phyloP scores from a whole-genome alignment of 1,140 invertebrate genomes.

The Drosophila quadrilineata region DNA sequence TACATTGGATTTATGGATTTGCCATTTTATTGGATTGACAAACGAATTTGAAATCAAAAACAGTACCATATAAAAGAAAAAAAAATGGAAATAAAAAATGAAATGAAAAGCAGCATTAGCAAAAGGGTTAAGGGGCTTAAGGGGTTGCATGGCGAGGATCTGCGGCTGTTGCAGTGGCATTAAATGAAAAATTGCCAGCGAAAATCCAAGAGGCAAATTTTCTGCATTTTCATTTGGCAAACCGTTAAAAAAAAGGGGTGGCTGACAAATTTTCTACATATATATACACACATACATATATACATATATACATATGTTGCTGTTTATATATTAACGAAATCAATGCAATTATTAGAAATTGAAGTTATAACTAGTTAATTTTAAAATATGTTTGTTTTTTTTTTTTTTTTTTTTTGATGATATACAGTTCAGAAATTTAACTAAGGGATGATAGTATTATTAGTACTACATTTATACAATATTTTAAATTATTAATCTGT shows the following conservation, averaged over 20 bases:
- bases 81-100: neutral
- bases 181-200: conserved; percentile 19
- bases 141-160: conserved; percentile 40
- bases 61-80: conserved; percentile 16
- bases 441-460: too few relatives aligned
- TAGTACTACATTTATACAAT: too few relatives aligned
- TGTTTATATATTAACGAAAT: too few relatives aligned
- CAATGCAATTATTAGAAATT: too few relatives aligned
- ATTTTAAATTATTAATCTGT: too few relatives aligned
- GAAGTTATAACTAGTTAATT: too few relatives aligned
- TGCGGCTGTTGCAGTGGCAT: conserved; percentile 28
- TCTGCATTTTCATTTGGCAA: conserved; percentile 11
- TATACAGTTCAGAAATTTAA: too few relatives aligned
- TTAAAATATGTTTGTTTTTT: too few relatives aligned
- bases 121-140: conserved; percentile 70
- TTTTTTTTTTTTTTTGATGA: too few relatives aligned
- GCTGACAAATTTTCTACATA: too few relatives aligned
- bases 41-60: conserved; percentile 8
- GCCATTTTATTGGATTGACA: conserved; percentile 6
- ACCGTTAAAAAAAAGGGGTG: neutral
- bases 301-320: too few relatives aligned
- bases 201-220: conserved; percentile 37
- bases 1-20: conserved; percentile 33
- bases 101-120: neutral
- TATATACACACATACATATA: too few relatives aligned